Conservation (phyloP, 2,113 vertebrate genomes). For the Chlorodrepanis virens region DNA sequence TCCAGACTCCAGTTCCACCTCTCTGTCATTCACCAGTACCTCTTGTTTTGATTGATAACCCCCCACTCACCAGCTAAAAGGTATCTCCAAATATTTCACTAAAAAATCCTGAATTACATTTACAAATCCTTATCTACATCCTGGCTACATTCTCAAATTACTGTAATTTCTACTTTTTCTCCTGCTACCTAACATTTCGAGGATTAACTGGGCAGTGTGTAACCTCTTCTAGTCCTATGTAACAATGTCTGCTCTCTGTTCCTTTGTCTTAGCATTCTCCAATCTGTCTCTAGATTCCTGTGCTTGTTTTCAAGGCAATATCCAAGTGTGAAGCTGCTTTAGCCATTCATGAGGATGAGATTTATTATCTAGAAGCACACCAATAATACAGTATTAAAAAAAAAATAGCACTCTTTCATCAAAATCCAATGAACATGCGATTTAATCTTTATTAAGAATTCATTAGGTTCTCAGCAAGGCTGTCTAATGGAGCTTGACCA, state of each 20-base stretch:
- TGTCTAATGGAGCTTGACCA: constrained; percentile 40
- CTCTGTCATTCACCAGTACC: not conserved
- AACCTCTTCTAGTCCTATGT: not conserved
- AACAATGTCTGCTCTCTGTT: constrained; percentile 14
- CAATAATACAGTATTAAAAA: constrained; percentile 43
- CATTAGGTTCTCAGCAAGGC: constrained; percentile 42
- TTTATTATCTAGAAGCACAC: constrained; percentile 37
- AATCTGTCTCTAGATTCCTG: not conserved
- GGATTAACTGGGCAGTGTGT: not conserved
- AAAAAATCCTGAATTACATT: not conserved
- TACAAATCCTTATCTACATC: not conserved
- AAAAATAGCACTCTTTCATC: constrained; percentile 51
- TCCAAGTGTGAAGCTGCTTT: not conserved
- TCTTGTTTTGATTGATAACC: not conserved
- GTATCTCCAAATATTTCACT: not conserved
- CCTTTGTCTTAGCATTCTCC: constrained; percentile 35
- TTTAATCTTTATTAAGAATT: constrained; percentile 56
- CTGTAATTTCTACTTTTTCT: not conserved
- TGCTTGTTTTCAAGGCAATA: not conserved
- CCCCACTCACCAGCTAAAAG: not conserved
- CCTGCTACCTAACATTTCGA: not conserved
- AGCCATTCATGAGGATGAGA: not conserved
- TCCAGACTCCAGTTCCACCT: not conserved
- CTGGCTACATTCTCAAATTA: not conserved
- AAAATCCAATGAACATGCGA: constrained; percentile 25